Conservation (phyloP, 2,888 invertebrate species). For the Imbricaverruca yamaguchii region DNA sequence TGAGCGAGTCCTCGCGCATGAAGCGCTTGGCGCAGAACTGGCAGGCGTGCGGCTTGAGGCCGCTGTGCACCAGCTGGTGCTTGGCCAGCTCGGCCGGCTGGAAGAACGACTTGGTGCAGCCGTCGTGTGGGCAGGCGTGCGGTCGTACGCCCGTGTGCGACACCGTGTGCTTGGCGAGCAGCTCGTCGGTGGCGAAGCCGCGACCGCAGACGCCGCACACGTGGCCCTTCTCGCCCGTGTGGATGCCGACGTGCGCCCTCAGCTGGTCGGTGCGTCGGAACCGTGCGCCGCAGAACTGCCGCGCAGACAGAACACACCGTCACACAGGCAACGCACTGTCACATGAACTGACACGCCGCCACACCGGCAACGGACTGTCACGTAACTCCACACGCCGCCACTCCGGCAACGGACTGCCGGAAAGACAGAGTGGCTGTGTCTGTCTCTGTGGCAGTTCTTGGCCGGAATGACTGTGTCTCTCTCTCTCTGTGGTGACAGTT, state of each 20-base stretch:
- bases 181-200: background rate
- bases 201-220: background rate
- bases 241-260: background rate
- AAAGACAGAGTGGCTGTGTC: no score
- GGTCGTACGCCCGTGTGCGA: constrained; percentile 6
- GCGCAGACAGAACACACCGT: no score
- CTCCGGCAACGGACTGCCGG: no score
- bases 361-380: no score
- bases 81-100: background rate
- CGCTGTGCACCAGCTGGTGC: background rate
- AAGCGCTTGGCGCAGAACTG: background rate
- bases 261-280: constrained; percentile 2
- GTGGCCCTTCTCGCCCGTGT: constrained; percentile 16
- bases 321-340: no score
- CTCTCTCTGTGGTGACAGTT: no score
- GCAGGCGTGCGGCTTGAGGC: constrained; percentile 14
- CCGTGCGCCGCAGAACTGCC: background rate
- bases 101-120: constrained; percentile 12
- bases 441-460: no score
- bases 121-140: background rate
- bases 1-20: constrained; percentile 8
- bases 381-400: no score
- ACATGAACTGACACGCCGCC: no score
- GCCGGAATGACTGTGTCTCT: no score
- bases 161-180: background rate